Evolutionary conservation across 2,797 vertebrate species (phyloP), one percentile per base, ranked within the genome.

Genomic region (Phrynocephalus forsythii): DNA sequence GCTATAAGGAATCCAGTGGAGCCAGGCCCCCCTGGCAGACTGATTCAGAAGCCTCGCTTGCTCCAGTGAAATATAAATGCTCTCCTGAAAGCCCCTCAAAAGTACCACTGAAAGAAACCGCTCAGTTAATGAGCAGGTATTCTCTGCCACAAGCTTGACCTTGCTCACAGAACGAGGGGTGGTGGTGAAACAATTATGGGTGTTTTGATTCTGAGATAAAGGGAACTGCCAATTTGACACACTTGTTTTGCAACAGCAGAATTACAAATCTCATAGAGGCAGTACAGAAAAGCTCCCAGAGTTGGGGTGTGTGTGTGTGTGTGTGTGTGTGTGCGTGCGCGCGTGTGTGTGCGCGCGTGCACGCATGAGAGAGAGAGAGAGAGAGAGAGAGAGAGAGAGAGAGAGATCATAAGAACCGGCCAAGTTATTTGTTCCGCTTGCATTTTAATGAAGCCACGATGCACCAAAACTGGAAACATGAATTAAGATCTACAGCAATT

Each of bases 401-500:
- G 1, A 9, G 76, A 48, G 86, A 26, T 77, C 48, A 89, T 2
- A 87, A 0, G 72, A 89, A 88, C 63, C n/a, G 24, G 68, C 68
- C 26, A 30, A 91, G 82, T 48, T 79, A 26, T 68, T 91, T 33
- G 30, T 84, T 89, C 52, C 38, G 28, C 82, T n/a, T 79, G 86
- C 75, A 83, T 83, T 90, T 76, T 90, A 69, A 90, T 92, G 82
- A 90, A 91, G 83, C 71, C 86, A 5, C 78, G 89, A 91, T 22
- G 38, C 82, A 85, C 82, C 87, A 93, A 86, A 28, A 28, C 33
- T 82, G 67, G 68, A 88, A 88, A 83, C 69, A 86, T 22, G 76
- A 94, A 88, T 86, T 87, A 90, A 90, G 63, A 83, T 44, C 68
- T 75, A 10, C n/a, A 90, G 87, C 91, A 91, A 88, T 92, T 92